These are phyloP conservation scores for Ylistrum balloti DNA, from an alignment of 1,140 invertebrate genomes.

Conservation along the genomic window DNA sequence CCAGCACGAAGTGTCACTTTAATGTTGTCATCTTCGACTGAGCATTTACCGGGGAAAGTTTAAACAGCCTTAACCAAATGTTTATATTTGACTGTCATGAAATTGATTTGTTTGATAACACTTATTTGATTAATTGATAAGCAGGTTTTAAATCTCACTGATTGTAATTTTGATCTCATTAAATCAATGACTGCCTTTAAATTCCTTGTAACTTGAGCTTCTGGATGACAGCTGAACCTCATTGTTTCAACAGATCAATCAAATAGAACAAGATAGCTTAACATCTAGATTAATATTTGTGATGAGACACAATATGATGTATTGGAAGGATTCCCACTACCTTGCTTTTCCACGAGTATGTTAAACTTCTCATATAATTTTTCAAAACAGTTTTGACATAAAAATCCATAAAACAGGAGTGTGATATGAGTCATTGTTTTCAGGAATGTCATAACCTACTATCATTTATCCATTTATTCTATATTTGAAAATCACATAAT, in stretches of 20 bases:
- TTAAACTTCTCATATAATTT: too few relatives aligned
- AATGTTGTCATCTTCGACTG: too few relatives aligned
- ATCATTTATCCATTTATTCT: too few relatives aligned
- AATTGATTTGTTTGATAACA: background rate
- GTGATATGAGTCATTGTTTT: too few relatives aligned
- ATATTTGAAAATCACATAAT: too few relatives aligned
- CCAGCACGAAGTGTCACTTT: too few relatives aligned
- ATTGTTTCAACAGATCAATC: background rate
- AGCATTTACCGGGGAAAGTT: too few relatives aligned
- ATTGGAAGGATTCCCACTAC: too few relatives aligned
- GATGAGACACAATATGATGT: background rate
- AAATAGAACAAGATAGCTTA: background rate
- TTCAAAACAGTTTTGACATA: too few relatives aligned
- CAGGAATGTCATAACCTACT: too few relatives aligned
- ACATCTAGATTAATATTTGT: background rate
- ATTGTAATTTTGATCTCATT: background rate
- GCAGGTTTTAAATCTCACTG: background rate
- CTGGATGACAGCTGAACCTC: background rate
- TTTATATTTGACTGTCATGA: background rate
- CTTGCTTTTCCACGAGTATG: too few relatives aligned
- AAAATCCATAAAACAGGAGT: too few relatives aligned
- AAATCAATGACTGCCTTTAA: background rate
- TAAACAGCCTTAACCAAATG: background rate
- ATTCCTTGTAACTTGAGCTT: background rate
- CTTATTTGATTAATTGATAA: background rate